Base-by-base conservation (phyloP, 2,113 vertebrate species). In the Panurus biarmicus region DNA sequence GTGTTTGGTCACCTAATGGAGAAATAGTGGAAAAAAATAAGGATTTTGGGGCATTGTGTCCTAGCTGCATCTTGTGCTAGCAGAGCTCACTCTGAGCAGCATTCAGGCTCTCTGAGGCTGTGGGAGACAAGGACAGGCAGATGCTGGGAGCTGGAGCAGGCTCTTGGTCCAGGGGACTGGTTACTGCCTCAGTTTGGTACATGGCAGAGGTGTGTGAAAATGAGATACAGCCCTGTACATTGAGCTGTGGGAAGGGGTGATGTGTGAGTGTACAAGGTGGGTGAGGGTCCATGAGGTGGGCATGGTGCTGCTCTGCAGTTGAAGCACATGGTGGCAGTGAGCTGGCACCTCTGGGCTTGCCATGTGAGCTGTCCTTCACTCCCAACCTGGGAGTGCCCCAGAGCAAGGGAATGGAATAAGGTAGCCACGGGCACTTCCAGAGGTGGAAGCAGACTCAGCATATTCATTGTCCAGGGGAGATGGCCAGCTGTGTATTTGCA, bases 391-490 rank as follows among this genome's bases (percentile, higher is more conserved):
- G 48, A 73, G 24, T 44, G 24, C 53, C 25, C 31, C 29, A 44
- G 42, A 79, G 51, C 57, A 76, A 72, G 20, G 25, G 28, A 21
- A 31, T 22, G 65, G 10, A 20, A 21, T 60, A 51, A 84, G 16
- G n/a, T 15, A 60, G 18, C 28, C 40, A 5, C 3, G 1, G 53
- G 40, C 20, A 36, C 24, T 61, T 66, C 23, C 23, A 56, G 58
- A 42, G 36, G 15, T 35, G 45, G 47, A 67, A 21, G 20, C 3
- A 6, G 11, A 50, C 22, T 70, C 22, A 1, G 8, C 0, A 0
- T 65, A 8, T 72, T 69, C 20, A 7, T 36, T 8, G 0, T 29
- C 13, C 31, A 14, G 24, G 24, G 31, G 12, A 81, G 11, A 24
- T 22, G 53, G 33, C 14, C 58, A 33, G 25, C 45, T 62, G 2